phyloP scores from a whole-genome alignment of 2,797 vertebrate species.

The Macropodus opercularis region DNA sequence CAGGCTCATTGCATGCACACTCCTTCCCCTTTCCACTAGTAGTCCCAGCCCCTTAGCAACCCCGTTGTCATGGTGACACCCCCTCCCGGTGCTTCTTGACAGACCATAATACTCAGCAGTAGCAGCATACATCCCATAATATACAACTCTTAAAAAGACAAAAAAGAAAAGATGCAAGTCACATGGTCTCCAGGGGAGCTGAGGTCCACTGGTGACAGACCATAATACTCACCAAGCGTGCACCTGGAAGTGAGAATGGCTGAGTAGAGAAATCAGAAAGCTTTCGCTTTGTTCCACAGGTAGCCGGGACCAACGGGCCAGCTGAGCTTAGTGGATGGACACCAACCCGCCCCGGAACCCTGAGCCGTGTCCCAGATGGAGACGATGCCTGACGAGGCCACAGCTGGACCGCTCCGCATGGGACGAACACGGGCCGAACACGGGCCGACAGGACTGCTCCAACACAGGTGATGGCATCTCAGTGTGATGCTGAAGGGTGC shows the following conservation, averaged over 20 bases:
- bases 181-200: slow-evolving; percentile 85
- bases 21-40: slow-evolving; percentile 78
- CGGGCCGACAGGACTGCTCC: not conserved
- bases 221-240: slow-evolving; percentile 80
- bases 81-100: slow-evolving; percentile 59
- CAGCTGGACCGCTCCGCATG: not conserved
- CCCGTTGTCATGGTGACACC: slow-evolving; percentile 83
- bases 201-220: slow-evolving; percentile 82
- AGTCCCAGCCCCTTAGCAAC: slow-evolving; percentile 86
- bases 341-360: not conserved
- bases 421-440: not conserved
- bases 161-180: slow-evolving; percentile 70
- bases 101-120: slow-evolving; percentile 86
- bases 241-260: slow-evolving; percentile 69
- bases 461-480: not conserved
- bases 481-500: not conserved
- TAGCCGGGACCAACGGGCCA: slow-evolving; percentile 33
- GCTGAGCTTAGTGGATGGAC: slow-evolving; percentile 14
- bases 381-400: slow-evolving; percentile 33
- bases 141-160: slow-evolving; percentile 82
- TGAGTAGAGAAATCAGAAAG: slow-evolving; percentile 54
- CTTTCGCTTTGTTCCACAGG: slow-evolving; percentile 34
- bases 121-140: slow-evolving; percentile 86
- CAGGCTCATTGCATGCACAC: slow-evolving; percentile 69
- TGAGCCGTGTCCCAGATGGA: not conserved